phyloP scores from a whole-genome alignment of 2,888 invertebrate genomes.

The Phania funesta region DNA sequence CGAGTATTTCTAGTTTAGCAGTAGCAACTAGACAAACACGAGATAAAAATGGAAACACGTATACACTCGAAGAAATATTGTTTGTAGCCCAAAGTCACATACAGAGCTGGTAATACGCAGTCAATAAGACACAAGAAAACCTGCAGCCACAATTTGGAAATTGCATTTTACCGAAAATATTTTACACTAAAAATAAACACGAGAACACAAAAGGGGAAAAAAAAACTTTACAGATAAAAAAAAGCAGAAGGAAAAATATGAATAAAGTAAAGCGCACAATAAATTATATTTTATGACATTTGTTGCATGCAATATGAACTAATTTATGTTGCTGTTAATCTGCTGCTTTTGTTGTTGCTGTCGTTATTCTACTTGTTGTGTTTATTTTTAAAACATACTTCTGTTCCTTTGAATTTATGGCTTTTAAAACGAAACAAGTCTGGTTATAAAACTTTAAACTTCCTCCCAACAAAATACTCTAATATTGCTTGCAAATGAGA shows the following conservation, averaged over 20 bases:
- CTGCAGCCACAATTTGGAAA: background rate
- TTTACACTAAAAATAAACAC: background rate
- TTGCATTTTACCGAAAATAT: no score
- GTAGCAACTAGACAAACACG: background rate
- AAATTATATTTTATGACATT: constrained; percentile 41
- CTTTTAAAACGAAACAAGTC: background rate
- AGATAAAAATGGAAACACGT: background rate
- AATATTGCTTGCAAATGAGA: background rate
- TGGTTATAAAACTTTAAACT: background rate
- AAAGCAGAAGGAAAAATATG: background rate
- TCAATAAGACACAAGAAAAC: background rate
- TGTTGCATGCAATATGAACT: constrained; percentile 50
- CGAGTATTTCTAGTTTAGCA: background rate
- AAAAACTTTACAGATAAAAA: background rate
- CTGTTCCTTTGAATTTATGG: background rate
- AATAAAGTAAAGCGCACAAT: constrained; percentile 1
- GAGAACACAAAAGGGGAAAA: background rate
- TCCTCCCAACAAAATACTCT: no score
- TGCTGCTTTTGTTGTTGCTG: background rate
- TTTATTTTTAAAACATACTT: background rate
- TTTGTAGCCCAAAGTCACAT: background rate
- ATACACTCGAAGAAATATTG: background rate
- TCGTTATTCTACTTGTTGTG: background rate
- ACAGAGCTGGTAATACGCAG: background rate
- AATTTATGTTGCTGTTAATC: constrained; percentile 4